Conservation (phyloP, 1,140 invertebrate species). For the Dendroctonus valens region DNA sequence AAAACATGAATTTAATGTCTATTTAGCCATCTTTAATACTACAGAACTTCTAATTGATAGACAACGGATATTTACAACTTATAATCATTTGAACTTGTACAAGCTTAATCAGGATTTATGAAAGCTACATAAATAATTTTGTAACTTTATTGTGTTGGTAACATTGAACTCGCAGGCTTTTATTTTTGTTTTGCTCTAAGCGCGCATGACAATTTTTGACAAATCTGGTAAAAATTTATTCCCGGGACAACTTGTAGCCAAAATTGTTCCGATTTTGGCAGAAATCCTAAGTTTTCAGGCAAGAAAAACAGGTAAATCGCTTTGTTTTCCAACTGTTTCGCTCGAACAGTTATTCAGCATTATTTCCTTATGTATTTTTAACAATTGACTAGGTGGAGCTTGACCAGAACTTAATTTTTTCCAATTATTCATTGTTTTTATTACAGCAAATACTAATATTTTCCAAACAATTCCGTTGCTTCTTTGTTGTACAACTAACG, state of each 20-base stretch:
- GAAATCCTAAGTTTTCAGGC: background rate
- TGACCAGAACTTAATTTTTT: background rate
- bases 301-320: background rate
- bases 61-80: no score
- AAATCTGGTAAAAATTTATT: slow-evolving; percentile 2
- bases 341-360: background rate
- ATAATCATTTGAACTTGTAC: no score
- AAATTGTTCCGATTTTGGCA: background rate
- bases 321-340: background rate
- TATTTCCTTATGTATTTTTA: background rate
- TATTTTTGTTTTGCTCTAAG: slow-evolving; percentile 12
- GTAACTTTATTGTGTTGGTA: no score
- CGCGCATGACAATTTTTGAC: background rate
- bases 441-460: background rate
- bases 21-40: no score
- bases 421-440: background rate
- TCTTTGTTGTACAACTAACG: no score
- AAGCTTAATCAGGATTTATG: no score
- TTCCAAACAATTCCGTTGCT: background rate
- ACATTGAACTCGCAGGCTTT: background rate
- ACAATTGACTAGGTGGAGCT: background rate
- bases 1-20: no score
- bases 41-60: no score
- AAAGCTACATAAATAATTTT: no score
- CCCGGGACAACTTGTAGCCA: slow-evolving; percentile 3